Conservation (phyloP, 2,888 invertebrate genomes). For the Miltochrista miniata region DNA sequence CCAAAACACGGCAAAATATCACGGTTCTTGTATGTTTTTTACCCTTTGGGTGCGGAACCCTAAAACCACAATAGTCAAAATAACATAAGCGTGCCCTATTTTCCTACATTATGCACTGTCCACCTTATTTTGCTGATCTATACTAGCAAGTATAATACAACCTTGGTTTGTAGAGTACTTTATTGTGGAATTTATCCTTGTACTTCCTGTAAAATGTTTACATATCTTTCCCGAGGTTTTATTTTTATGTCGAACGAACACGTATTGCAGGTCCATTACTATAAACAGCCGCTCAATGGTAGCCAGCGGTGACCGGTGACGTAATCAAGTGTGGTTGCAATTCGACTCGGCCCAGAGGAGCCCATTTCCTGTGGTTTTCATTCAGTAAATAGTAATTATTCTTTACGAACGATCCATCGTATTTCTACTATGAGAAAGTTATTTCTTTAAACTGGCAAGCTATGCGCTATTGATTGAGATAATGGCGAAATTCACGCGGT, state of each 20-base stretch:
- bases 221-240: constrained; percentile 5
- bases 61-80: no score
- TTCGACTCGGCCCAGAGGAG: constrained; percentile 44
- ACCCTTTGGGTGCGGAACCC: no score
- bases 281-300: constrained; percentile 17
- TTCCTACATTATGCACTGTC: no score
- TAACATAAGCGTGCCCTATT: no score
- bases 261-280: constrained; percentile 10
- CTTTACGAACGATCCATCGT: constrained; percentile 46
- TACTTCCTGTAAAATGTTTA: constrained; percentile 9
- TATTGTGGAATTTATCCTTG: no score
- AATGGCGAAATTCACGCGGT: constrained; percentile 21
- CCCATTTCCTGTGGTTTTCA: constrained; percentile 58
- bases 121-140: no score
- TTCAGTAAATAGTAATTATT: constrained; percentile 55
- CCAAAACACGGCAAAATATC: no score
- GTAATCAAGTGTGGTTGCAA: constrained; percentile 50
- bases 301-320: constrained; percentile 26
- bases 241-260: constrained; percentile 8
- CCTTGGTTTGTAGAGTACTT: no score
- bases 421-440: constrained; percentile 45
- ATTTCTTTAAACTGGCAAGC: constrained; percentile 26
- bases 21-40: no score
- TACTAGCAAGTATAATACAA: no score
- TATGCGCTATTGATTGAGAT: constrained; percentile 14